These are phyloP conservation scores for Halesus radiatus DNA, from an alignment of 1,140 invertebrate genomes.

Conservation along the genomic window DNA sequence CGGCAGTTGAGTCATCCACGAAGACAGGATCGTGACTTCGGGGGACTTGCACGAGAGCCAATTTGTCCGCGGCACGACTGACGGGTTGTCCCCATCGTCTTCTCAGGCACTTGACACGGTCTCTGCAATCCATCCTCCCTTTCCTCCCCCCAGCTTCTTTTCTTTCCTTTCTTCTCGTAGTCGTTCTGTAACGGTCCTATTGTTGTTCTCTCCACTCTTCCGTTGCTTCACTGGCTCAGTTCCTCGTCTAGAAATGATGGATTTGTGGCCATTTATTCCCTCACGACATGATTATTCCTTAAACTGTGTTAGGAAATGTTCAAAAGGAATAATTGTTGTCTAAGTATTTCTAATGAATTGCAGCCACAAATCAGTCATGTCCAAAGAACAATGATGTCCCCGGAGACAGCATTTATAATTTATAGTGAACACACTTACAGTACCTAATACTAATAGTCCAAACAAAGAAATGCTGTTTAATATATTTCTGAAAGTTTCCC, in stretches of 20 bases:
- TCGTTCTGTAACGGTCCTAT: slow-evolving; percentile 9
- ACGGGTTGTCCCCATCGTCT: slow-evolving; percentile 29
- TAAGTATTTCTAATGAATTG: slow-evolving; percentile 6
- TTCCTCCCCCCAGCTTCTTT: no score
- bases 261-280: background rate
- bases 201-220: slow-evolving; percentile 1
- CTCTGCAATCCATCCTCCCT: slow-evolving; percentile 17
- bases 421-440: no score
- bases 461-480: no score
- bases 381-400: background rate
- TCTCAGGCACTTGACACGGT: slow-evolving; percentile 44
- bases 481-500: no score
- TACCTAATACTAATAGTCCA: no score
- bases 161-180: slow-evolving; percentile 1
- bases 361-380: slow-evolving; percentile 7
- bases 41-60: slow-evolving; percentile 41
- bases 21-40: slow-evolving; percentile 9
- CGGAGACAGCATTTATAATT: no score
- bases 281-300: slow-evolving; percentile 20
- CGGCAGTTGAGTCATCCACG: slow-evolving; percentile 22
- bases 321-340: slow-evolving; percentile 2
- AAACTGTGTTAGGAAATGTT: slow-evolving; percentile 1
- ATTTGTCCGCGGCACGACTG: slow-evolving; percentile 44
- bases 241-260: slow-evolving; percentile 7
- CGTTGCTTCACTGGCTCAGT: background rate